Conservation (phyloP, 2,113 vertebrate genomes). For the Promerops cafer region DNA sequence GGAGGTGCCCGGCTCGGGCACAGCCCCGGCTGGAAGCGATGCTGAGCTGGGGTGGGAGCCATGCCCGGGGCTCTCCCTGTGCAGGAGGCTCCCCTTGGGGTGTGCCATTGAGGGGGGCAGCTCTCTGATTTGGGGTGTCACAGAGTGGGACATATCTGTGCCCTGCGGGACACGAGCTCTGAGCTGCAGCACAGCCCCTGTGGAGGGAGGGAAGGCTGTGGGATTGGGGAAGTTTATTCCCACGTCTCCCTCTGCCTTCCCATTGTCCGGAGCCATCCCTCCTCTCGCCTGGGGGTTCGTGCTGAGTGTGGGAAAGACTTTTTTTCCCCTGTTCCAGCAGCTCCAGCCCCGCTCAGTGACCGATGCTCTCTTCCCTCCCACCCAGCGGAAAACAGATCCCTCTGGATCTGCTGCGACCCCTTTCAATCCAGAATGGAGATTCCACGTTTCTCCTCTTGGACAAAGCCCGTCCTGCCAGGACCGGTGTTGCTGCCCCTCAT, state of each 20-base stretch:
- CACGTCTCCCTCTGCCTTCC: background rate
- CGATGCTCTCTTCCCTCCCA: background rate
- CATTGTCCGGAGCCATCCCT: background rate
- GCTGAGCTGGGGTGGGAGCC: rapidly evolving
- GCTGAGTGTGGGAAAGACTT: background rate
- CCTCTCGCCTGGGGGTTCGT: background rate
- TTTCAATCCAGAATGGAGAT: background rate
- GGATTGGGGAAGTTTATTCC: background rate
- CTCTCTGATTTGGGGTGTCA: background rate
- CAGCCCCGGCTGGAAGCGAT: rapidly evolving
- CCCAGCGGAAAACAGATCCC: background rate
- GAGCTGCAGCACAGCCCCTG: rapidly evolving
- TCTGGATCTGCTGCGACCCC: background rate
- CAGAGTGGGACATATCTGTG: rapidly evolving
- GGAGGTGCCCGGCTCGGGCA: rapidly evolving
- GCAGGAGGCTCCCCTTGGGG: rapidly evolving
- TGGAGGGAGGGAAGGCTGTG: rapidly evolving
- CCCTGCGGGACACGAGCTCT: rapidly evolving
- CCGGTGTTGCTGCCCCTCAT: rapidly evolving
- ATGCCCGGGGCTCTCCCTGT: background rate
- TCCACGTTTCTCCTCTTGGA: rapidly evolving
- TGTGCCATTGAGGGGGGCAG: rapidly evolving
- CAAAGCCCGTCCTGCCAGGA: background rate
- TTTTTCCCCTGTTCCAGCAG: background rate
- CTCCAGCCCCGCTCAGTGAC: background rate